Base-by-base conservation (phyloP, 2,113 vertebrate genomes). In the Platysteira castanea region DNA sequence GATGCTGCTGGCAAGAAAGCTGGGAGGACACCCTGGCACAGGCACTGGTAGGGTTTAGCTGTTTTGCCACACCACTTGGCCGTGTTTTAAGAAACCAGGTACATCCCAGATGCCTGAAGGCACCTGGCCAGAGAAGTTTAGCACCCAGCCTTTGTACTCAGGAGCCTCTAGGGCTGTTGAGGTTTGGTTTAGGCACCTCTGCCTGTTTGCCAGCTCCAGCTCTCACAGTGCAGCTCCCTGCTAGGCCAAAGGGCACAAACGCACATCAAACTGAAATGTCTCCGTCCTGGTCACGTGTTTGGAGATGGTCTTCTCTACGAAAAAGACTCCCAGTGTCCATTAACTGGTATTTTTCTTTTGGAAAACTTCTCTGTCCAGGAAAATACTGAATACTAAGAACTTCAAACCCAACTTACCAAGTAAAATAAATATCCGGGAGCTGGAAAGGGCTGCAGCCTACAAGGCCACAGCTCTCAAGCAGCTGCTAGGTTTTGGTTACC, bases 1-100 rank as follows among this genome's bases (percentile, higher is more conserved):
- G 60, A 44, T 87, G 68, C 46, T 91, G 35, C 60, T 81, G 47
- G 26, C 56, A 54, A 39, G 52, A 18, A 16, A 50, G 7, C 16
- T 26, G 24, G 16, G 13, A 78, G 44, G 31, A 42, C 47, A 54
- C 6, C 30, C 33, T 68, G 70, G 19, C 39, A 60, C 37, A 73
- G 56, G 54, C 11, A 30, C 39, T 7, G 0, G 0, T 5, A 21
- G 41, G 2, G 3, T 68, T 69, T 30, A 61, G 9, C 23, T 6
- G 4, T 50, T 85, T 68, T 76, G 23, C 26, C 49, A 9, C 53
- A 76, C 42, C 10, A 5, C 26, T 60, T 53, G 67, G 10, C 41
- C 13, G 2, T 26, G 37, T 9, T 44, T 79, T 41, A 73, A 64
- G 77, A 42, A 79, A n/a, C 22, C 46, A n/a, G n/a, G 19, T 54